Evolutionary conservation across 2,888 invertebrate genomes (phyloP), one percentile per base, ranked within the genome.

Genomic region (Hymenopus coronatus): DNA sequence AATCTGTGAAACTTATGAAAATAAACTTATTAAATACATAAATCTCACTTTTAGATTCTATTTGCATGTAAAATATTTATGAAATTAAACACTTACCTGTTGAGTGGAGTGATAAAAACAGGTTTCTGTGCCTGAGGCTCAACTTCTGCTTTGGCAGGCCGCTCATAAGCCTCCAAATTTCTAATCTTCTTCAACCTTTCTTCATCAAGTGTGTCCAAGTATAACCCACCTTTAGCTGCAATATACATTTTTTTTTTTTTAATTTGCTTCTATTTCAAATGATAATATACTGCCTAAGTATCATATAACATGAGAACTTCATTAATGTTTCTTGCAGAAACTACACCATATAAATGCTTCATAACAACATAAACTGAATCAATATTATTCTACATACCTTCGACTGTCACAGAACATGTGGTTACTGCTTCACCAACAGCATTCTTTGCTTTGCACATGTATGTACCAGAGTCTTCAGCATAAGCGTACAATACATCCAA

Each of bases 401-500:
- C 95, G 90, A 98, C 98, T 93, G 96, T 96, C 90, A 99, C 97
- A 91, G 97, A 96, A 93, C 98, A 97, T 90, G 98, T 98, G 91
- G 98, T 98, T 88, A 98, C 97, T 91, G 98, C 99, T 95, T 99
- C 98, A 91, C 99, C 99, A 90, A 97, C 98, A 89, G 97, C 97
- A 93, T 99, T 99, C 91, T 96, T 96, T 85, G 99, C 99, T 93
- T 97, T 97, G 94, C 99, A 99, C 96, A 98, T 98, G 93, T 99
- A 99, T 87, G 98, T 97, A 90, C 99, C 99, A 88, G 97, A 97
- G 93, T 99, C 99, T 94, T 99, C 99, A 82, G 98, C 97, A 93
- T 99, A 98, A 84, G 98, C 98, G 93, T 99, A 99, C 88, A 99
- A 94, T 91, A 99, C 98, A 93, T 99, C 99, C 91, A 99, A 94